A percentile compares a stretch with the other conserved stretches of the same genome.
phyloP scores from a whole-genome alignment of 2,797 vertebrate species.

The Xenopus petersii region DNA sequence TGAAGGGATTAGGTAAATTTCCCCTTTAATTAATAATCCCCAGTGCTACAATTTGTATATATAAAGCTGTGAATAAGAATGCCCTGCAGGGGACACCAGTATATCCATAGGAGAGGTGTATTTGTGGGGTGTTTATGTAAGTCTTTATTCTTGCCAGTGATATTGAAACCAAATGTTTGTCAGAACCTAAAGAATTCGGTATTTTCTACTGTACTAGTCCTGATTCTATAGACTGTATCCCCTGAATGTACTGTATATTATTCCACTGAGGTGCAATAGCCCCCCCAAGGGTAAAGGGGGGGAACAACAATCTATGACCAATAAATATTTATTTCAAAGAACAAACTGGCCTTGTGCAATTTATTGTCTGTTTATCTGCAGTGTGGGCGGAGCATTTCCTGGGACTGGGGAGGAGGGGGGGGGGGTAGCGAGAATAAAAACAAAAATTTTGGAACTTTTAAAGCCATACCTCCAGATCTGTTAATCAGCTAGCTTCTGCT shows the following conservation, averaged over 20 bases:
- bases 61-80: slow-evolving; percentile 48
- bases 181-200: slow-evolving; percentile 37
- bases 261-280: slow-evolving; percentile 54
- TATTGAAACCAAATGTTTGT: slow-evolving; percentile 54
- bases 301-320: slow-evolving; percentile 57
- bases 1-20: too few relatives aligned
- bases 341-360: neutral
- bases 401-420: too few relatives aligned
- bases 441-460: too few relatives aligned
- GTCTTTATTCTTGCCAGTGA: slow-evolving; percentile 49
- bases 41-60: slow-evolving; percentile 42
- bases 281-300: slow-evolving; percentile 4
- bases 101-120: neutral
- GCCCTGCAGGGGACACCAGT: slow-evolving; percentile 39
- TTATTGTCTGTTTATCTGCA: neutral
- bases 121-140: slow-evolving; percentile 38
- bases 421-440: too few relatives aligned
- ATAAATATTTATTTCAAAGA: slow-evolving; percentile 50
- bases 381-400: neutral
- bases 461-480: too few relatives aligned
- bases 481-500: too few relatives aligned
- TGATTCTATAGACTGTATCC: slow-evolving; percentile 58
- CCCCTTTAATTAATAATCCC: too few relatives aligned
- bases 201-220: slow-evolving; percentile 63
- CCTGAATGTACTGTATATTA: slow-evolving; percentile 58